Evolutionary conservation across 2,113 vertebrate species (phyloP).

Genomic region (Microtus oregoni): DNA sequence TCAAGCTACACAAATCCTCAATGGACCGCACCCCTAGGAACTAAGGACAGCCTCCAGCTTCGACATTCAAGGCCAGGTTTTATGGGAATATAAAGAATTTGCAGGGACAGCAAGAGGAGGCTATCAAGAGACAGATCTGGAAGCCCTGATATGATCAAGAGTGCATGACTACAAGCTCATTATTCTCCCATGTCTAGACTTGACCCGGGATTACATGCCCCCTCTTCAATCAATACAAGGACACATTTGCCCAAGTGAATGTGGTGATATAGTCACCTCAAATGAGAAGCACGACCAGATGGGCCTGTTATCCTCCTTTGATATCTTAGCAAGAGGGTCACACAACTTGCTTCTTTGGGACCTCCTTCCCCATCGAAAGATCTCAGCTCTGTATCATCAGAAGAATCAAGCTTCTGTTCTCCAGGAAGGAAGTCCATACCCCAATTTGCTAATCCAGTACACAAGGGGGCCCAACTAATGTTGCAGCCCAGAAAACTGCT

Average conservation of each 20-base stretch:
- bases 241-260: conserved; percentile 7
- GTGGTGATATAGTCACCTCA: background rate
- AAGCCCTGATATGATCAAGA: conserved; percentile 13
- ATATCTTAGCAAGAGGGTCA: background rate
- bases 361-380: background rate
- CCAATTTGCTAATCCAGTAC: background rate
- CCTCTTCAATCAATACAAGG: background rate
- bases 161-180: conserved; percentile 28
- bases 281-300: background rate
- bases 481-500: background rate
- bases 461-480: background rate
- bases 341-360: background rate
- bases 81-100: conserved; percentile 44
- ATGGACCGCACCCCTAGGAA: conserved; percentile 6
- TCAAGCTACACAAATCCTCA: conserved; percentile 48
- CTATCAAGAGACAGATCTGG: conserved; percentile 44
- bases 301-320: background rate
- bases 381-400: background rate
- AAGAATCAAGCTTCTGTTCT: background rate
- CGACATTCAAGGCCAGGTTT: conserved; percentile 31
- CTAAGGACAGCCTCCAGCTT: conserved; percentile 45
- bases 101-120: background rate
- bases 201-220: conserved; percentile 10
- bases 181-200: conserved; percentile 41
- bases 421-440: background rate